These are phyloP conservation scores for Minunthozetes semirufus DNA, from an alignment of 2,888 invertebrate species.

Conservation along the genomic window DNA sequence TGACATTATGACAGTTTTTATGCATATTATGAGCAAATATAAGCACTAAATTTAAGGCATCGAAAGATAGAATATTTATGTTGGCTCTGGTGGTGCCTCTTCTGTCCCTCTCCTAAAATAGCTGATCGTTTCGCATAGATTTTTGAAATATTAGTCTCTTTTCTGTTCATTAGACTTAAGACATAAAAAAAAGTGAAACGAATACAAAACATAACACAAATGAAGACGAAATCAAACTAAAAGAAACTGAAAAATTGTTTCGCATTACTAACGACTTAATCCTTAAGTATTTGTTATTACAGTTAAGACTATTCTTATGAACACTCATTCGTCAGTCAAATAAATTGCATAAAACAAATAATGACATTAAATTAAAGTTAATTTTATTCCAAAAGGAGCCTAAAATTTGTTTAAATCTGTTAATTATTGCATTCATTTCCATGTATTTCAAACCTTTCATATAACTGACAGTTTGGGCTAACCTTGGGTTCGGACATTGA, in stretches of 20 bases:
- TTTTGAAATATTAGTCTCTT: not conserved
- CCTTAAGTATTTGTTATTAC: constrained; percentile 15
- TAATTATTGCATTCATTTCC: no score
- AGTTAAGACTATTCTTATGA: not conserved
- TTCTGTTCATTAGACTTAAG: not conserved
- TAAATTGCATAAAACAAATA: not conserved
- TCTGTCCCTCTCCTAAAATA: not conserved
- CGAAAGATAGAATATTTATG: constrained; percentile 3
- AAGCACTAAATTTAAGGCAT: not conserved
- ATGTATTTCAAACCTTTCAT: no score
- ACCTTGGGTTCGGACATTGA: no score
- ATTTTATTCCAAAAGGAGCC: no score
- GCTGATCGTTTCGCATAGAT: not conserved
- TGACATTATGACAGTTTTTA: not conserved
- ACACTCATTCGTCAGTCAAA: not conserved
- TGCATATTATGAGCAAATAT: not conserved
- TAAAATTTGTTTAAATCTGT: no score
- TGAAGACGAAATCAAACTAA: not conserved
- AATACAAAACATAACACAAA: no score
- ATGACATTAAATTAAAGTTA: no score
- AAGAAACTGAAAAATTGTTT: not conserved
- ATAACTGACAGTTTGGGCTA: no score
- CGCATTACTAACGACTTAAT: not conserved
- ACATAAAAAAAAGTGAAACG: no score
- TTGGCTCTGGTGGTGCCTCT: not conserved